Evolutionary conservation across 2,888 invertebrate genomes (phyloP).

Genomic region (Drosophila greeni): DNA sequence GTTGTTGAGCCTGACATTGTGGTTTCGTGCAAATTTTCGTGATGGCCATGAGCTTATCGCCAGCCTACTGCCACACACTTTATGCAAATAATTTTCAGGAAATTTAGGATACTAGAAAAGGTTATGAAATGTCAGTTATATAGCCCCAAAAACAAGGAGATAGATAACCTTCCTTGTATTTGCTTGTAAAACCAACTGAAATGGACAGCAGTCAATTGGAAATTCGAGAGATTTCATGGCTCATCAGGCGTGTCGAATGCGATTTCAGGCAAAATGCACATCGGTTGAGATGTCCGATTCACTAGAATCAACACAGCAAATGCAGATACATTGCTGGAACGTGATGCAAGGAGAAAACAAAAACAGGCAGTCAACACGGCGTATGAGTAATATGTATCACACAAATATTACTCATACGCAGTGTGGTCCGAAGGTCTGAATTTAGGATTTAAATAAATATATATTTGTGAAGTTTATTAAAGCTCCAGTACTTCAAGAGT

Average conservation of each 20-base stretch:
- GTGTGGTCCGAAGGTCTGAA: not conserved
- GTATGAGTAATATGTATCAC: slow-evolving; percentile 1
- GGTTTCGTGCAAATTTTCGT: not conserved
- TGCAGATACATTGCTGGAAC: slow-evolving; percentile 2
- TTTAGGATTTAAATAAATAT: too few relatives aligned
- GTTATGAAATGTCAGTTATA: not conserved
- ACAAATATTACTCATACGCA: not conserved
- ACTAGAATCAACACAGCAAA: not conserved
- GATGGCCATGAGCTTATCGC: not conserved
- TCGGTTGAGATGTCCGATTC: not conserved
- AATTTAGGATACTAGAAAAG: not conserved
- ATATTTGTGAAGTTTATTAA: not conserved
- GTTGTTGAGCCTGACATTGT: too few relatives aligned
- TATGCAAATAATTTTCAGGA: not conserved
- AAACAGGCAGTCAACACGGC: not conserved
- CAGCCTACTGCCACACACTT: too few relatives aligned
- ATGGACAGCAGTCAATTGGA: slow-evolving; percentile 4
- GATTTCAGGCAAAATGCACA: slow-evolving; percentile 19
- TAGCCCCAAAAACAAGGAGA: not conserved
- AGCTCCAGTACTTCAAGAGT: too few relatives aligned
- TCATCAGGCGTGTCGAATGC: slow-evolving; percentile 17
- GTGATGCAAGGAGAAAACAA: slow-evolving; percentile 5
- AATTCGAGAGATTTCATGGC: slow-evolving; percentile 22
- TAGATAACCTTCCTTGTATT: not conserved
- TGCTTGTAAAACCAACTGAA: slow-evolving; percentile 2